phyloP scores from a whole-genome alignment of 2,888 invertebrate genomes.

The Caenorhabditis angaria region DNA sequence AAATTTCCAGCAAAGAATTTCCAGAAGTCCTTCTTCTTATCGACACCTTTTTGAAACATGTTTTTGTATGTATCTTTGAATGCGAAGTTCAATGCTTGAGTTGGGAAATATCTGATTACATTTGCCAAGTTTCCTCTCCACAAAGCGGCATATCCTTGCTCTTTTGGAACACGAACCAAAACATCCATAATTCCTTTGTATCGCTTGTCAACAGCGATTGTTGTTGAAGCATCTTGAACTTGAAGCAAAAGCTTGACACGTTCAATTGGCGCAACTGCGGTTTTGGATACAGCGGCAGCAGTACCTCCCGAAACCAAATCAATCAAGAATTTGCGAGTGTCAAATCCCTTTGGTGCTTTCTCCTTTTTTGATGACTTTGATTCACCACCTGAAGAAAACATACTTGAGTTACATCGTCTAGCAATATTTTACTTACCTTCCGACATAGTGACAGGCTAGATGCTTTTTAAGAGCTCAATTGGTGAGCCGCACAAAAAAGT shows the following conservation, averaged over 20 bases:
- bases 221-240: slow-evolving; percentile 74
- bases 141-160: slow-evolving; percentile 73
- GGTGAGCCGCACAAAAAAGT: no score
- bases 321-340: slow-evolving; percentile 66
- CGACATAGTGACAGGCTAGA: no score
- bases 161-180: slow-evolving; percentile 69
- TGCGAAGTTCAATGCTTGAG: slow-evolving; percentile 92
- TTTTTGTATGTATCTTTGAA: slow-evolving; percentile 79
- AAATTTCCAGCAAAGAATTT: slow-evolving; percentile 78
- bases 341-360: no score
- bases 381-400: no score
- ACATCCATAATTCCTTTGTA: slow-evolving; percentile 71
- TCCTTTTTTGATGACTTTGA: no score
- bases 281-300: slow-evolving; percentile 88
- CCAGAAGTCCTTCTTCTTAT: slow-evolving; percentile 90
- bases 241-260: slow-evolving; percentile 91
- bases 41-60: slow-evolving; percentile 72
- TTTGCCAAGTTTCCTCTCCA: slow-evolving; percentile 74
- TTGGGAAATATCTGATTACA: slow-evolving; percentile 82
- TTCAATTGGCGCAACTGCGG: slow-evolving; percentile 92
- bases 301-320: slow-evolving; percentile 69
- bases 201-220: slow-evolving; percentile 67
- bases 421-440: no score
- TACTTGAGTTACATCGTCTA: no score
- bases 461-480: no score